Evolutionary conservation across 2,797 vertebrate genomes (phyloP), one percentile per base, ranked within the genome.

Genomic region (Hapalemur alaotrensis): DNA sequence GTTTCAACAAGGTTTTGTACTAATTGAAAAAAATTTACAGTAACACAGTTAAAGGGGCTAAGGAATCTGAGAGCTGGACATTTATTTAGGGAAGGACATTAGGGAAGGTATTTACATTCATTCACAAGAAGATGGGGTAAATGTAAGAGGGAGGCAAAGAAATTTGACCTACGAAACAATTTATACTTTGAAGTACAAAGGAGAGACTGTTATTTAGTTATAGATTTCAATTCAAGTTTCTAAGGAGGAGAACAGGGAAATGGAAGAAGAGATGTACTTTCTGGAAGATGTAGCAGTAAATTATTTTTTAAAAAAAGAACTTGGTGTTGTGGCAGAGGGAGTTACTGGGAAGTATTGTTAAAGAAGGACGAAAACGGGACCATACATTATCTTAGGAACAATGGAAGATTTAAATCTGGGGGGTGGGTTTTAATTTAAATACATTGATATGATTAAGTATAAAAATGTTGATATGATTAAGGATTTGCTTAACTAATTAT

Each of bases 11-110:
- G n/a, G 25, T 79, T 86, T 90, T 52, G 14, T 93, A 46, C n/a
- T 94, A 46, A 95, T 89, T 0, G 0, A 80, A 83, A 65, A 69
- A 63, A 94, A 52, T 25, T 89, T n/a, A 52, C 89, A 76, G 28
- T 89, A 95, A 81, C n/a, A 87, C 28, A 84, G 73, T 88, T 72
- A 90, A 79, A 94, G 72, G 38, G 61, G 72, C 38, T 67, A 32
- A 89, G 54, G 80, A 67, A 8, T 79, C 54, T 41, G n/a, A 84
- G 65, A 54, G 12, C 52, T 38, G 28, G 46, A 38, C 5, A 9
- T 48, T 78, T 94, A 81, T 63, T 95, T 86, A 80, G 78, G 50
- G 75, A 46, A 63, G 35, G 61, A 23, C 41, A 5, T 32, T 35
- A 52, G 61, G 88, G 75, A 89, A 89, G 46, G 8, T 52, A 7